phyloP scores from a whole-genome alignment of 2,797 vertebrate species.

The Sorex maritimensis region DNA sequence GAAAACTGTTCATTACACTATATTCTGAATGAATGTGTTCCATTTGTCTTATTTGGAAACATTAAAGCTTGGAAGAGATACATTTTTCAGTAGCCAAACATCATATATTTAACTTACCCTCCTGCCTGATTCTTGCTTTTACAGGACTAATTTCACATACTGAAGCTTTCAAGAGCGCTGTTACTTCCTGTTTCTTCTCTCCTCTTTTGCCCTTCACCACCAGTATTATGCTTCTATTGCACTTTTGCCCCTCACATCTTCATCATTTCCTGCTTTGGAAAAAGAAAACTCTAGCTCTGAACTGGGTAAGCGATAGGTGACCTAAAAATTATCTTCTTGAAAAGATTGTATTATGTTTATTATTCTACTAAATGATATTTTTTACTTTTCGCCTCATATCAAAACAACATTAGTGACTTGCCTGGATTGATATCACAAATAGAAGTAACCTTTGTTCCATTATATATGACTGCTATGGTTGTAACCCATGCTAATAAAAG shows the following conservation, averaged over 20 bases:
- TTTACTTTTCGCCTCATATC: background rate
- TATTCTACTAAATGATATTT: background rate
- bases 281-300: background rate
- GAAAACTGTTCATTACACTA: conserved; percentile 34
- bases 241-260: background rate
- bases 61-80: conserved; percentile 51
- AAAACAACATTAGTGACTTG: background rate
- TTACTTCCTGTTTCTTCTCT: background rate
- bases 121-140: conserved; percentile 63
- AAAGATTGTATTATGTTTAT: conserved; percentile 10
- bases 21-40: background rate
- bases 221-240: background rate
- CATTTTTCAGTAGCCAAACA: conserved; percentile 72
- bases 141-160: conserved; percentile 50
- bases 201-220: background rate
- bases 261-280: background rate
- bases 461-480: background rate
- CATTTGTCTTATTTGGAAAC: conserved; percentile 63
- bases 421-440: conserved; percentile 12
- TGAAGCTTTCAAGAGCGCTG: background rate
- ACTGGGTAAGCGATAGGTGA: background rate
- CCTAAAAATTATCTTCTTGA: background rate
- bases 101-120: conserved; percentile 65
- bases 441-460: conserved; percentile 43
- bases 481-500: conserved; percentile 51